These are phyloP conservation scores for Episyrphus balteatus DNA, from an alignment of 1,140 invertebrate species.

Conservation along the genomic window DNA sequence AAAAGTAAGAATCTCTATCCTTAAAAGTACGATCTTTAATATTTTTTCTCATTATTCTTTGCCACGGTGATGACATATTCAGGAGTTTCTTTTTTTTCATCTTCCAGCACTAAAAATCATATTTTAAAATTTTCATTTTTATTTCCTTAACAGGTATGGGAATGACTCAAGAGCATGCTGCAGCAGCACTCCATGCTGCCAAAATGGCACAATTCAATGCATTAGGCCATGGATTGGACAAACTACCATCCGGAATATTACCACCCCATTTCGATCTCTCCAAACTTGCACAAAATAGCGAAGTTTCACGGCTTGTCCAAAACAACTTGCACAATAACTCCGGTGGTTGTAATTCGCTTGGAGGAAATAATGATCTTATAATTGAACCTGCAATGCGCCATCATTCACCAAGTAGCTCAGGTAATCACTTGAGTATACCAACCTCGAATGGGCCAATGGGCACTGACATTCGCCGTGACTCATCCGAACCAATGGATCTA, in stretches of 20 bases:
- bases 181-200: conserved; percentile 49
- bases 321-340: not conserved
- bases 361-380: conserved; percentile 4
- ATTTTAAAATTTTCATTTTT: not conserved
- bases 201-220: conserved; percentile 61
- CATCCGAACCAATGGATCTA: conserved; percentile 30
- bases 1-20: too few species aligned
- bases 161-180: conserved; percentile 43
- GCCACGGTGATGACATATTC: too few species aligned
- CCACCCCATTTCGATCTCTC: conserved; percentile 31
- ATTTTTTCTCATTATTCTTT: too few species aligned
- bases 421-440: not conserved
- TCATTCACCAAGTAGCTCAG: not conserved
- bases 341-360: not conserved
- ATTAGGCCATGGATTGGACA: conserved; percentile 49
- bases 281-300: conserved; percentile 13
- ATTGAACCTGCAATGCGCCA: conserved; percentile 1
- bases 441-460: conserved; percentile 3
- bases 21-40: too few species aligned
- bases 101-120: too few species aligned
- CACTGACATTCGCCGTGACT: conserved; percentile 21
- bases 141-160: conserved; percentile 34
- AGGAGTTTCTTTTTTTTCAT: too few species aligned
- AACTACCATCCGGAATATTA: conserved; percentile 23
- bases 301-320: not conserved